Evolutionary conservation across 2,888 invertebrate species (phyloP).

Genomic region (Spodoptera exigua): DNA sequence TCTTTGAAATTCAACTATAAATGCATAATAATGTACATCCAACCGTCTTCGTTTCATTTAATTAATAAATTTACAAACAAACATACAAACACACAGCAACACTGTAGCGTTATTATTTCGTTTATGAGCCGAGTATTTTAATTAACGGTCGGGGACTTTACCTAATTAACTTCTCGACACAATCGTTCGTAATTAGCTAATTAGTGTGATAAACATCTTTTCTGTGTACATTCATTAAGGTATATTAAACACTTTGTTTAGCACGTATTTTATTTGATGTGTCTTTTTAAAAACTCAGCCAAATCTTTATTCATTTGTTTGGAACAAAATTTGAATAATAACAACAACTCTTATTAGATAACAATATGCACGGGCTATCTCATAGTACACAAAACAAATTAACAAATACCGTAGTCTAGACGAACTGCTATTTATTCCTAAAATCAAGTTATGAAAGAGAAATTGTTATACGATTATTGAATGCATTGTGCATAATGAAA

Average conservation of each 20-base stretch:
- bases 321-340: too few relatives aligned
- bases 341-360: too few relatives aligned
- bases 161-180: constrained; percentile 53
- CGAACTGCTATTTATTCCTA: too few relatives aligned
- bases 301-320: neutral
- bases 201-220: constrained; percentile 46
- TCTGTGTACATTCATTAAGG: constrained; percentile 22
- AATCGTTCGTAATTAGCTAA: constrained; percentile 57
- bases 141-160: constrained; percentile 42
- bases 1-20: too few relatives aligned
- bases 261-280: constrained; percentile 4
- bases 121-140: constrained; percentile 42
- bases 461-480: too few relatives aligned
- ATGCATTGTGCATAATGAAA: too few relatives aligned
- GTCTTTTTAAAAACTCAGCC: neutral
- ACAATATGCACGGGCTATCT: too few relatives aligned
- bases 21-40: neutral
- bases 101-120: constrained; percentile 32
- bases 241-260: constrained; percentile 28
- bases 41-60: constrained; percentile 13
- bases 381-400: too few relatives aligned
- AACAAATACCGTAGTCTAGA: too few relatives aligned
- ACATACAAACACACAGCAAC: neutral
- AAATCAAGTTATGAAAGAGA: too few relatives aligned
- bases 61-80: constrained; percentile 22